Base-by-base conservation (phyloP, 2,888 invertebrate genomes). In the Mamestra brassicae region DNA sequence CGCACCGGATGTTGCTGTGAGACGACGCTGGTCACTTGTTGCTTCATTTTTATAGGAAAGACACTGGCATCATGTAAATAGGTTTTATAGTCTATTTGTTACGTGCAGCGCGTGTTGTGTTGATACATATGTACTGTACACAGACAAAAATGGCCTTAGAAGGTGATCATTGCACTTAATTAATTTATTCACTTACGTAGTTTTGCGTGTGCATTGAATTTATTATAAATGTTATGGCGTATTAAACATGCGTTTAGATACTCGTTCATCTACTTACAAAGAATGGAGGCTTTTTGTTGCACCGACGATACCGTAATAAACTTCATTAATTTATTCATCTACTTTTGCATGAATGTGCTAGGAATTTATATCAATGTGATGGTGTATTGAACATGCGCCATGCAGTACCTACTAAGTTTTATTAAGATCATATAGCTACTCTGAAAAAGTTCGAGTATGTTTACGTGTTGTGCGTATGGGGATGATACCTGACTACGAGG, bases 31-130 rank as follows among this genome's bases (percentile, higher is more conserved):
- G 13, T 57, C 34, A 13, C 13, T 36, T 34, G 57, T 36, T 34
- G 57, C 55, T 55, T 10, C 55, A 11, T 26, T 3, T 47, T 47
- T 47, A 15, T 15, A 58, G 36, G 15, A 15, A 34, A 58, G 36
- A 34, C 34, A 57, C 13, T 57, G 8, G 15, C 0, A 3, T 34
- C 13, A 36, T 42, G 26, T 55, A 55, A 47, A 47, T 47, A 47
- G 47, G 47, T 47, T 47, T 38, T 38, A 47, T 38, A 6, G 52
- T 17, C 0, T 75, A 54, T 54, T 26, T 78, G 78, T 45, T 50
- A 69, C 10, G 15, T 42, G 42, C 34, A 36, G 4, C 36, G 17
- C 52, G 11, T 75, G 11, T 11, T 17, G 34, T 45, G 11, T 13
- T 7, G 2, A 4, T 42, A 36, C 26, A n/a, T 58, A 38, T 11